Conservation (phyloP, 2,797 vertebrate species). For the Morelia viridis region DNA sequence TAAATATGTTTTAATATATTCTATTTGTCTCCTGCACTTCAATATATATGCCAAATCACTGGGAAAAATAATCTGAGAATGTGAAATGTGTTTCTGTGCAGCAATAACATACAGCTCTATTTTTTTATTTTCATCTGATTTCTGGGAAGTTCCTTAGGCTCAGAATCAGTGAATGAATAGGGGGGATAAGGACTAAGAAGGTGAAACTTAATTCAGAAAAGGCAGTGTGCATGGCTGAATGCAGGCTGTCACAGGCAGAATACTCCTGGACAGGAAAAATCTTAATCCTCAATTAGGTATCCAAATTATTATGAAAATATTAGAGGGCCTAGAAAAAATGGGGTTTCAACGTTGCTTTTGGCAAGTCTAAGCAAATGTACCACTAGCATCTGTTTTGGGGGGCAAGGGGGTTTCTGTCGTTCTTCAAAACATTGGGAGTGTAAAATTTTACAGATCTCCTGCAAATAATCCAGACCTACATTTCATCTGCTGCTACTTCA, state of each 20-base stretch:
- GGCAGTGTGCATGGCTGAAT: neutral
- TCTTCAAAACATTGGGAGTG: neutral
- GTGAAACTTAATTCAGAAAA: neutral
- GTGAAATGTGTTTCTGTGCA: neutral
- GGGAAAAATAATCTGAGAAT: neutral
- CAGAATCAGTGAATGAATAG: neutral
- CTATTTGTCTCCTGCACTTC: neutral
- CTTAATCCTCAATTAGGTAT: neutral
- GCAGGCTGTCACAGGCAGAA: neutral
- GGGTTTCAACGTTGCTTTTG: neutral
- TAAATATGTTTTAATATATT: neutral
- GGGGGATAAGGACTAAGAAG: neutral
- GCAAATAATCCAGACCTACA: neutral
- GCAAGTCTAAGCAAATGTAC: neutral
- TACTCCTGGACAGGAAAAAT: neutral
- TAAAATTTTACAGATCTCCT: neutral
- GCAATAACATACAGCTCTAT: neutral
- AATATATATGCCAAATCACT: neutral
- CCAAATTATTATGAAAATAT: neutral
- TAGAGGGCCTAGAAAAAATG: neutral
- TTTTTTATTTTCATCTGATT: too few relatives aligned
- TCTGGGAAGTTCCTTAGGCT: neutral
- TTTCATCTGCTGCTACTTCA: neutral
- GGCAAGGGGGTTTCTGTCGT: neutral
- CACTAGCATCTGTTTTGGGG: neutral